A percentile compares a stretch with the other conserved stretches of the same genome.
phyloP scores from a whole-genome alignment of 2,113 vertebrate species.

The Alethe castanea region DNA sequence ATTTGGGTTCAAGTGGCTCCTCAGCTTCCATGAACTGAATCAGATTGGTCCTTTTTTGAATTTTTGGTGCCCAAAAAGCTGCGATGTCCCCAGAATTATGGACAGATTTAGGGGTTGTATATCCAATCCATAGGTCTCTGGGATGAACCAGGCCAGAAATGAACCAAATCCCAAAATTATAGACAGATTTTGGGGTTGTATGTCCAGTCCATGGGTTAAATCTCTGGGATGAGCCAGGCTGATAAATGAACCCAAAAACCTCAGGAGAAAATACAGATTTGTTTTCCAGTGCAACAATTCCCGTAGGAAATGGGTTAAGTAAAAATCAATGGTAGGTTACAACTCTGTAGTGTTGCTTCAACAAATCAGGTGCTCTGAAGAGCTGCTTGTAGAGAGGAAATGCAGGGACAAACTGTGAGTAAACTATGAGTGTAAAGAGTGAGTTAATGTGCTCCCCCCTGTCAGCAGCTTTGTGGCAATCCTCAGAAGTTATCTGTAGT shows the following conservation, averaged over 20 bases:
- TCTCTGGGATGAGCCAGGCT: neutral
- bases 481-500: neutral
- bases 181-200: fast-evolving
- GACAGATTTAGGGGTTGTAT: neutral
- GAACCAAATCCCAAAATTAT: neutral
- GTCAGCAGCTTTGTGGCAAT: neutral
- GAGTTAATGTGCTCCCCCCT: neutral
- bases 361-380: neutral
- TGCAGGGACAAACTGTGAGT: neutral
- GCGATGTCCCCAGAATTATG: fast-evolving
- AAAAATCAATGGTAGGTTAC: neutral
- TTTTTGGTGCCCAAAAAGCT: neutral
- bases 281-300: neutral
- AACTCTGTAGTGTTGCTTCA: neutral
- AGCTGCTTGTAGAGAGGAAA: neutral
- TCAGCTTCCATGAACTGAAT: neutral
- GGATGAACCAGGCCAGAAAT: neutral
- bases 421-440: neutral
- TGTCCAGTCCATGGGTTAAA: neutral
- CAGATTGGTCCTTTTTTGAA: neutral
- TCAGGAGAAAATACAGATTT: neutral
- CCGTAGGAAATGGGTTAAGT: neutral
- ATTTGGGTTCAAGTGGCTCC: neutral
- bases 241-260: neutral
- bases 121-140: neutral